Evolutionary conservation across 1,140 invertebrate species (phyloP), one percentile per base, ranked within the genome.

Genomic region (Stegodyphus dumicola): DNA sequence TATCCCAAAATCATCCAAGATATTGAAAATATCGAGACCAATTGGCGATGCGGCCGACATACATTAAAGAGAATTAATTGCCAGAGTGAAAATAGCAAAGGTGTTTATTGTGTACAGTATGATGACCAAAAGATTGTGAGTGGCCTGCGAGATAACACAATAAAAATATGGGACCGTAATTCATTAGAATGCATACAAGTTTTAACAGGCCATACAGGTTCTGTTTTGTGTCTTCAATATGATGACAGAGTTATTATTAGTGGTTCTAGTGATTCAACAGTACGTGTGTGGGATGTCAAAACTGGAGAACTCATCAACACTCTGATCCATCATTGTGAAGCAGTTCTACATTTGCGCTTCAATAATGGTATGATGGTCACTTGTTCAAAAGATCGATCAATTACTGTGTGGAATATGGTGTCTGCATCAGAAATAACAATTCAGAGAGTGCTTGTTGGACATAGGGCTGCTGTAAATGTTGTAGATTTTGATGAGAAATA

Each of bases 361-460:
- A 96, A 96, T 91, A 98, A 99, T 91, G 98, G 98, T 71, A 98
- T 99, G 94, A 99, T 99, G 97, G 99, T 99, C 81, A 99, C 99
- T 10, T 99, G 99, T 92, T 99, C 97, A 60, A 99, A 99, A 93
- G 99, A 99, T 92, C 95, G 99, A 79, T 98, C 97, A 54, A 99
- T 99, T 92, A 98, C 98, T 13, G 99, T 99, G 1, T 99, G 99
- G 99, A 98, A 99, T 90, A 99, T 99, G 98, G 96, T 96, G 49
- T 98, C 97, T 48, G 95, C 97, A 65, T 96, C 94, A 73, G 98
- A 99, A 91, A 99, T 99, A 81, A 97, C 96, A 88, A 91, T 99
- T 17, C 93, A 98, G 52, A 92, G 98, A 74, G 98, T 99, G 5
- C 92, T 99, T 56, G 97, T 99, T 17, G 99, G 99, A 4, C 99